These are phyloP conservation scores for Coregonus clupeaformis DNA, from an alignment of 2,113 vertebrate genomes.

Conservation along the genomic window DNA sequence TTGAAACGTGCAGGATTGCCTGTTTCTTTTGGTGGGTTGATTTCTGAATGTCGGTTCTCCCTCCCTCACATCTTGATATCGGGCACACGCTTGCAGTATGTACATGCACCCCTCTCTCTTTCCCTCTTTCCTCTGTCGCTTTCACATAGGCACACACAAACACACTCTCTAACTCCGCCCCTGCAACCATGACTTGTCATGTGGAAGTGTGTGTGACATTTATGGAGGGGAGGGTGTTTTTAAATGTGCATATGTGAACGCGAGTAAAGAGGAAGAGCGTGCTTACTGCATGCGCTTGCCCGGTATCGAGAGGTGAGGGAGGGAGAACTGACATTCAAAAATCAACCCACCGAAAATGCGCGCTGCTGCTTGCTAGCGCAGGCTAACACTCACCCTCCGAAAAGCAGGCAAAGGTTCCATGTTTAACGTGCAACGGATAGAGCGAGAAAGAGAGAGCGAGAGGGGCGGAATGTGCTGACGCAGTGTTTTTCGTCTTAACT, in stretches of 20 bases:
- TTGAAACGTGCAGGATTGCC: too few relatives aligned
- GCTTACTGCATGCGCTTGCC: neutral
- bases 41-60: neutral
- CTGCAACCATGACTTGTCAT: too few relatives aligned
- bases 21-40: neutral
- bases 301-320: neutral
- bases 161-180: too few relatives aligned
- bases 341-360: neutral
- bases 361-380: slow-evolving; percentile 1
- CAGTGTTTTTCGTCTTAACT: slow-evolving; percentile 71
- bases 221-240: too few relatives aligned
- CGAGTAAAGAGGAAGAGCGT: too few relatives aligned
- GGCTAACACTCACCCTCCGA: neutral
- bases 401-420: slow-evolving; percentile 37
- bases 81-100: neutral
- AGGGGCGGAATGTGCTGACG: slow-evolving; percentile 74
- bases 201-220: too few relatives aligned
- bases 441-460: slow-evolving; percentile 24
- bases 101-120: too few relatives aligned
- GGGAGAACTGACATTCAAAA: neutral
- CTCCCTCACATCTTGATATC: neutral
- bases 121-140: too few relatives aligned
- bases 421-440: slow-evolving; percentile 45
- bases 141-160: too few relatives aligned
- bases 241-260: too few relatives aligned